Evolutionary conservation across 2,888 invertebrate genomes (phyloP), one percentile per base, ranked within the genome.

Genomic region (Watsonalla binaria): DNA sequence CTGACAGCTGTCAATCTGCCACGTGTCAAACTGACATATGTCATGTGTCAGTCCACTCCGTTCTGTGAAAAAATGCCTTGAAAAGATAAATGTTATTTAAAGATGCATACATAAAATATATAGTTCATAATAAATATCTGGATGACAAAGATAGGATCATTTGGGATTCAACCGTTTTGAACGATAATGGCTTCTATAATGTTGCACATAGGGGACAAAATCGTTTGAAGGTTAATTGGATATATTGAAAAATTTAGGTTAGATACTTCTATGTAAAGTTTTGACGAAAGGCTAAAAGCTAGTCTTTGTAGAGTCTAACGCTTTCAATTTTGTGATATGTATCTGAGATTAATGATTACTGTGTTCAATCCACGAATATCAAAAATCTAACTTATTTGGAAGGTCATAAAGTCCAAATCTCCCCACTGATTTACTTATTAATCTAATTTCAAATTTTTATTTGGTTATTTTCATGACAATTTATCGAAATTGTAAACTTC

Each of bases 61-160:
- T 64, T 64, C 69, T 66, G 68, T 68, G 67, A 68, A 62, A 62
- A 58, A 66, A 60, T 68, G 70, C 67, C 68, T 69, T 69, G 66
- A 9, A 58, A 61, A 61, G 54, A 53, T 2, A 42, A 5, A 42
- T 42, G 59, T 61, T 49, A 49, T 37, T 62, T 55, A 63, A 55
- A 65, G 46, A 63, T 58, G 57, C 11, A 48, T 46, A 60, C 56
- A 59, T 56, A 39, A 63, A 55, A 58, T 58, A 62, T 60, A 65
- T 59, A 57, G 58, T 56, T 58, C 54, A 63, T 50, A 59, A 61
- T 58, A 64, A 58, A 58, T 60, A 56, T 62, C 59, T 65, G 37
- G 49, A 49, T 13, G 37, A 13, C 37, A 37, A 49, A 37, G 49
- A 11, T 49, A 8, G 13, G 24, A 34, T 6, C 13, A 49, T 49